A percentile compares a stretch with the other conserved stretches of the same genome.
Conservation (phyloP, 2,888 invertebrate species). For the Drosophila greeni region DNA sequence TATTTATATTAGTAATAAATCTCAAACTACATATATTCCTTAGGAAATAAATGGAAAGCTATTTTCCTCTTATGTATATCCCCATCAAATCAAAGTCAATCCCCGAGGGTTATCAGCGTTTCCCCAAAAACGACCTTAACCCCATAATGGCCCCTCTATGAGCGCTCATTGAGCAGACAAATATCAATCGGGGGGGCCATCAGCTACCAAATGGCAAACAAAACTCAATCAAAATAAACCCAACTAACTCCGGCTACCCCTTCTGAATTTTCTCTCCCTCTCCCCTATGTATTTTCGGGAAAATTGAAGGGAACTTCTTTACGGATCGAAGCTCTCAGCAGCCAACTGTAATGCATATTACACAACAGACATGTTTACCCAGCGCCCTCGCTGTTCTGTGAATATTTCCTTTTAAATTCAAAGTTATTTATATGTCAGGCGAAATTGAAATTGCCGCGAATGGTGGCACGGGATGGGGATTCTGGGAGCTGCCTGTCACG, state of each 20-base stretch:
- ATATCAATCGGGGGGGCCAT: slow-evolving; percentile 29
- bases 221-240: slow-evolving; percentile 55
- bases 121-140: slow-evolving; percentile 14
- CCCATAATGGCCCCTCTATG: slow-evolving; percentile 42
- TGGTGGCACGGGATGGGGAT: background rate
- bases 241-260: slow-evolving; percentile 10
- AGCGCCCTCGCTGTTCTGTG: slow-evolving; percentile 31
- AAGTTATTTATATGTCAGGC: slow-evolving; percentile 65
- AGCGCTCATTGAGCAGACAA: slow-evolving; percentile 41
- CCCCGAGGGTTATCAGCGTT: background rate
- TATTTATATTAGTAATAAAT: no score
- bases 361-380: slow-evolving; percentile 45
- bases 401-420: slow-evolving; percentile 56
- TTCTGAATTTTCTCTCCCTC: background rate
- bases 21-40: background rate
- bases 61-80: background rate
- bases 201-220: slow-evolving; percentile 47
- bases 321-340: slow-evolving; percentile 32
- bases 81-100: slow-evolving; percentile 1
- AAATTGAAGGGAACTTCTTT: slow-evolving; percentile 46
- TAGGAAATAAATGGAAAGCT: background rate
- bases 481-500: slow-evolving; percentile 40
- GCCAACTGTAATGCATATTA: slow-evolving; percentile 55
- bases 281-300: background rate
- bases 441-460: slow-evolving; percentile 59